phyloP scores from a whole-genome alignment of 2,888 invertebrate genomes.

The Drosophila meridiana region DNA sequence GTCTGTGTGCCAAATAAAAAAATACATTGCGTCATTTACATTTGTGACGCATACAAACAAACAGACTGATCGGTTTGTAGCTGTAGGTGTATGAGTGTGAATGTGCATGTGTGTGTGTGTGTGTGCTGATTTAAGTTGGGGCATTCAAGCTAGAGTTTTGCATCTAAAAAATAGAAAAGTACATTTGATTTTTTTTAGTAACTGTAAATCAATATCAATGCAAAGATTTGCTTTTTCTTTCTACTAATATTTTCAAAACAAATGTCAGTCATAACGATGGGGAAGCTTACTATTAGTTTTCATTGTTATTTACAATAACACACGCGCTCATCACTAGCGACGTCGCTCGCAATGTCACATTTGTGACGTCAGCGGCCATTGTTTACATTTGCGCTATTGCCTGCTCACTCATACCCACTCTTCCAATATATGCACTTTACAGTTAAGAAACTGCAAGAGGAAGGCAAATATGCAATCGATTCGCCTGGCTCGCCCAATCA shows the following conservation, averaged over 20 bases:
- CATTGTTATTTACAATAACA: neutral
- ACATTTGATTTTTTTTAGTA: neutral
- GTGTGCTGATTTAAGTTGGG: neutral
- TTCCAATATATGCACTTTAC: constrained; percentile 56
- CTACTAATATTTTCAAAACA: neutral
- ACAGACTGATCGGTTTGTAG: constrained; percentile 35
- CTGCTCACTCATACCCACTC: constrained; percentile 4
- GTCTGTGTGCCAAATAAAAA: constrained; percentile 31
- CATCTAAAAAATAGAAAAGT: neutral
- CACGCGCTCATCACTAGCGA: neutral
- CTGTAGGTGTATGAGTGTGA: constrained; percentile 25
- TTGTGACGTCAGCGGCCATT: constrained; percentile 64
- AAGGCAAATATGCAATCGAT: constrained; percentile 98
- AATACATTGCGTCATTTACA: constrained; percentile 69
- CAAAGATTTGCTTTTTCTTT: neutral
- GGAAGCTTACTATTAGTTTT: neutral
- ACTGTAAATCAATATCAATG: neutral
- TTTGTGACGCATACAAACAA: constrained; percentile 71
- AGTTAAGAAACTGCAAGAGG: constrained; percentile 98
- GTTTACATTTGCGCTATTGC: constrained; percentile 50
- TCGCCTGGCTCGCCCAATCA: constrained; percentile 96
- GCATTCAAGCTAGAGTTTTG: neutral
- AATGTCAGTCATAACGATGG: neutral
- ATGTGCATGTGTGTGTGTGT: neutral
- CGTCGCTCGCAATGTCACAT: neutral